These are phyloP conservation scores for Drosophila arizonae DNA, from an alignment of 1,140 invertebrate genomes.

Conservation along the genomic window DNA sequence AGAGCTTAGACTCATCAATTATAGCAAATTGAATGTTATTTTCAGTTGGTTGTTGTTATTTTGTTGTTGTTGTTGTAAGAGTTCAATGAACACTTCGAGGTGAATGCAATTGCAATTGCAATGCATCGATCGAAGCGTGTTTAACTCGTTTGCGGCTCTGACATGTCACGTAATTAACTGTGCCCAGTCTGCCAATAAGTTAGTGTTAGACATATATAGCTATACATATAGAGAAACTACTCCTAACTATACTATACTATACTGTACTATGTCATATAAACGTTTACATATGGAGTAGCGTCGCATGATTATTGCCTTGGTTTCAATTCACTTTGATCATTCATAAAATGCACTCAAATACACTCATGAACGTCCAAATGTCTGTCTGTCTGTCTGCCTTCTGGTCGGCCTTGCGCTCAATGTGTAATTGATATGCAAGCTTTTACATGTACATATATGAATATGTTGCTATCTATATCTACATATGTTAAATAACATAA, in stretches of 20 bases:
- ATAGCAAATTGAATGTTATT: constrained; percentile 7
- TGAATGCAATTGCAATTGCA: constrained; percentile 60
- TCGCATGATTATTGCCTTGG: constrained; percentile 14
- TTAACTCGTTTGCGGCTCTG: constrained; percentile 66
- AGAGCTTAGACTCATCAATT: constrained; percentile 34
- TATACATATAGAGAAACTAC: neutral
- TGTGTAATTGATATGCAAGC: constrained; percentile 62
- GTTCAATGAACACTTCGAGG: constrained; percentile 78
- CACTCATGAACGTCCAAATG: constrained; percentile 32
- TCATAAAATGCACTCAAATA: constrained; percentile 43
- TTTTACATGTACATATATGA: constrained; percentile 17
- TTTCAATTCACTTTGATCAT: constrained; percentile 56
- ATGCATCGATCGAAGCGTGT: constrained; percentile 44
- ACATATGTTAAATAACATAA: neutral
- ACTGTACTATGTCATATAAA: too few species aligned
- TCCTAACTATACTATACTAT: constrained; percentile 1
- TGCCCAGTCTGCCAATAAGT: constrained; percentile 41
- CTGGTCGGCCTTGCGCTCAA: constrained; percentile 69
- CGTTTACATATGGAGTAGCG: constrained; percentile 1
- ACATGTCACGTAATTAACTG: constrained; percentile 75
- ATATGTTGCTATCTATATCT: constrained; percentile 14
- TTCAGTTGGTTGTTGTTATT: neutral
- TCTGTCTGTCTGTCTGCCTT: constrained; percentile 32
- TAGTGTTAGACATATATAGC: constrained; percentile 28
- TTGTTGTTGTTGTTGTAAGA: constrained; percentile 33